These are phyloP conservation scores for Calameuta pallipes DNA, from an alignment of 2,888 invertebrate genomes.

Conservation along the genomic window DNA sequence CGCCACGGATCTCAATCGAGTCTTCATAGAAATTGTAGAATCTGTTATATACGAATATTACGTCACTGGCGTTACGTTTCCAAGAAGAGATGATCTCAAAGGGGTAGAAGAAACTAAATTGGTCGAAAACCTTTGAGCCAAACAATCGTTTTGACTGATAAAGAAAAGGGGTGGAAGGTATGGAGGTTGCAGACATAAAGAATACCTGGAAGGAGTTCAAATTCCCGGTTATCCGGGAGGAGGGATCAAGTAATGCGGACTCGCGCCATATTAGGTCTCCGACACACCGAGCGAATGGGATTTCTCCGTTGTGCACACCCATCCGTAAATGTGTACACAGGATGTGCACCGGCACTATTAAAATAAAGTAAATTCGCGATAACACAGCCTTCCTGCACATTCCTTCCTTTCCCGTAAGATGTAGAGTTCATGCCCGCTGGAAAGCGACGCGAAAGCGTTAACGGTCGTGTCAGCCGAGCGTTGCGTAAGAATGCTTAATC, in stretches of 20 bases:
- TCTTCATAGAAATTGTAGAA: neutral
- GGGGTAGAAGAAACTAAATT: neutral
- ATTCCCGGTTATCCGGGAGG: slow-evolving; percentile 33
- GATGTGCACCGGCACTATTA: neutral
- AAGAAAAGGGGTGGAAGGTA: slow-evolving; percentile 14
- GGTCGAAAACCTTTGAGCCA: neutral
- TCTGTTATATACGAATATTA: neutral
- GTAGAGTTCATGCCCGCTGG: neutral
- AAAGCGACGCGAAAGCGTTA: neutral
- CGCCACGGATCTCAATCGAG: neutral
- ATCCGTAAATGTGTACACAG: neutral
- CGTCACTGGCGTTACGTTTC: neutral
- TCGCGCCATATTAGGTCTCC: slow-evolving; percentile 58
- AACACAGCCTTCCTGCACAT: slow-evolving; percentile 6
- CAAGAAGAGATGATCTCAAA: neutral
- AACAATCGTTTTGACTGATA: slow-evolving; percentile 3
- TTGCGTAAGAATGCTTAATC: slow-evolving; percentile 20
- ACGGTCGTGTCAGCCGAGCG: slow-evolving; percentile 4
- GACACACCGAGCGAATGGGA: slow-evolving; percentile 22
- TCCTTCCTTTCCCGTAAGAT: neutral
- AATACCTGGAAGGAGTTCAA: neutral
- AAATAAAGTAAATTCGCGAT: slow-evolving; percentile 18
- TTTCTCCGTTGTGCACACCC: neutral
- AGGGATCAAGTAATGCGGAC: slow-evolving; percentile 56
- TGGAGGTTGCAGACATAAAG: slow-evolving; percentile 9